Evolutionary conservation across 2,797 vertebrate genomes (phyloP), one percentile per base, ranked within the genome.

Genomic region (Cichlasoma orientale): DNA sequence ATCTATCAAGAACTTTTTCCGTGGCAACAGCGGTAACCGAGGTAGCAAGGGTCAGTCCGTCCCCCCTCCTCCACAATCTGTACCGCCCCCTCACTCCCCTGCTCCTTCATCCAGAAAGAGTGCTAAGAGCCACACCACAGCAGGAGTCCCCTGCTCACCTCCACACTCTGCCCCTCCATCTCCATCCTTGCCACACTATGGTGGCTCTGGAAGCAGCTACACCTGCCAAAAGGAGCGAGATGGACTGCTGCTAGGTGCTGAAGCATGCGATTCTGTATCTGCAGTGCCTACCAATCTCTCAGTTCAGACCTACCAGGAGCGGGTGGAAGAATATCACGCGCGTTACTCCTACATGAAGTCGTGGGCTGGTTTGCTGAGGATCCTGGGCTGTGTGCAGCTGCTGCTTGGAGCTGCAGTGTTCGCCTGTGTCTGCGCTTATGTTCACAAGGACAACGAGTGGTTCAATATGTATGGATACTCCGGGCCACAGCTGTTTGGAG

Each of bases 381-480:
- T 99, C 57, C 95, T 99, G 74, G 95, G 96, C 0, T 96, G 95
- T 29, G 93, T 94, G 0, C 92, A 99, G 91, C 95, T 99, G 84
- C 95, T 99, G 23, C 90, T 98, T 63, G 98, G 98, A 1, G 97
- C 97, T 0, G 97, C 95, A 0, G 96, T 99, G 66, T 98, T 99
- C 3, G 98, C 98, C 33, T 99, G 98, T 16, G 96, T 99, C 78
- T 98, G 97, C 0, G 98, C 98, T 1, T 99, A 99, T 23, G 93
- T 99, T 69, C 97, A 99, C 90, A 99, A 99, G 91, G 98, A 99
- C 93, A 99, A 97, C 5, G 97, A 99, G 88, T 99, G 98, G 98
- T 98, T 96, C 88, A 99, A 99, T 89, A 92, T 96, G 95, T 98
- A 96, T 7, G 98, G 98, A 1, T 98, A 97, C 89, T 94, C 96